Evolutionary conservation across 1,140 invertebrate genomes (phyloP).

Genomic region (Atta texana): DNA sequence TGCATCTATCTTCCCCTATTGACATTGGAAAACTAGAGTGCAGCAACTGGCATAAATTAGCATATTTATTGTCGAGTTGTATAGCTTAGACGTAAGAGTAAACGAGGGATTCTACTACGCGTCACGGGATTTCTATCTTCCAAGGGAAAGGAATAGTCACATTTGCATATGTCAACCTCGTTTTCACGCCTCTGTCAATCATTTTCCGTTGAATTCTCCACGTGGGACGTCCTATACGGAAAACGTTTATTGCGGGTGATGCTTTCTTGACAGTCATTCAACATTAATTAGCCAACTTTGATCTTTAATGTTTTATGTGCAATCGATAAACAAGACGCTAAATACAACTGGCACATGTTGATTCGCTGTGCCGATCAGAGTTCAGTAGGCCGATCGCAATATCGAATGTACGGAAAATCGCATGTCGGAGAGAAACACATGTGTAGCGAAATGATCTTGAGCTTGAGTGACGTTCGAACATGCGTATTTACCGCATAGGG

Average conservation of each 20-base stretch:
- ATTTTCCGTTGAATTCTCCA: neutral
- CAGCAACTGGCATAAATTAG: constrained; percentile 39
- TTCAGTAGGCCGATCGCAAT: constrained; percentile 10
- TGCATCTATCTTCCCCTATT: neutral
- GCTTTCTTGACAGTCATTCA: constrained; percentile 13
- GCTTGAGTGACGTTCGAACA: neutral
- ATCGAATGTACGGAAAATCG: constrained; percentile 10
- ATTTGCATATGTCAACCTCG: constrained; percentile 44
- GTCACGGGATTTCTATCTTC: constrained; percentile 37
- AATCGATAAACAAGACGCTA: neutral
- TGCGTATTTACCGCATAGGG: neutral
- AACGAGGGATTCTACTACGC: neutral
- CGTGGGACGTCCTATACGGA: neutral
- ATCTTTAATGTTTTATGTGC: neutral
- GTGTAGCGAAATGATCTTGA: neutral
- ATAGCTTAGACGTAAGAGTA: neutral
- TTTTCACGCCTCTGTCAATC: neutral
- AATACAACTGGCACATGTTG: neutral
- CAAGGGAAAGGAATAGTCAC: neutral
- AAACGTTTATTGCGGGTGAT: neutral
- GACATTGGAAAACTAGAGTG: constrained; percentile 32
- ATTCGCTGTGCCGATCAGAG: constrained; percentile 5
- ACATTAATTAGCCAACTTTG: neutral
- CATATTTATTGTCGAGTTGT: constrained; percentile 29
- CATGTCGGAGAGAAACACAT: constrained; percentile 1